Base-by-base conservation (phyloP, 2,888 invertebrate species). In the Polydrusus cervinus region DNA sequence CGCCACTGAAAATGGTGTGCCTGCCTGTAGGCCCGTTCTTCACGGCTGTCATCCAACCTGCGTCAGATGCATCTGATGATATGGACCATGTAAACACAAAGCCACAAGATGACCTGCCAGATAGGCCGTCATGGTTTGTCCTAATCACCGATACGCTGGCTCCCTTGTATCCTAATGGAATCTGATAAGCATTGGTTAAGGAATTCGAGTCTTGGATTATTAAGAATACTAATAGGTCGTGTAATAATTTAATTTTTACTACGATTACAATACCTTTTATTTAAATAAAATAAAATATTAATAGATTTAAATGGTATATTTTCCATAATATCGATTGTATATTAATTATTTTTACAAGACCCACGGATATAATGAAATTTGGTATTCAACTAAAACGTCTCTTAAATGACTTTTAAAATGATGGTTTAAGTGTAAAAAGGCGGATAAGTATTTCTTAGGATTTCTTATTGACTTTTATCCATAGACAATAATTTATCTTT, bases 31-130 rank as follows among this genome's bases (percentile, higher is more conserved):
- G 62, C 43, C 71, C 49, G 53, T 61, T 68, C 49, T 71, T 75
- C 71, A 77, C 64, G 71, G 74, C 77, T 77, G 77, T 77, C 77
- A 77, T 49, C 77, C 55, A 57, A 71, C 74, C 74, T 61, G 67
- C 55, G 70, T 76, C 67, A 66, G 70, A 74, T 74, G 55, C 68
- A 76, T 62, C 53, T 64, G 71, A 71, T 57, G 68, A 77, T 74
- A 74, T 67, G 66, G 74, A 71, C 77, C 70, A 74, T 77, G 77
- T 74, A 77, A 77, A 77, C 77, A 77, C 71, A 71, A 71, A 77
- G 67, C 69, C 71, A 74, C 67, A 65, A 77, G 77, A 77, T 77
- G 77, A 77, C 71, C 71, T 65, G 66, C 45, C 45, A 71, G 74
- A 74, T 74, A 71, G 74, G 71, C 68, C 68, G 74, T 68, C 71